Percentiles rank a stretch among this genome's conserved stretches.
Conservation (phyloP, 2,888 invertebrate species). For the Nebria brevicollis region DNA sequence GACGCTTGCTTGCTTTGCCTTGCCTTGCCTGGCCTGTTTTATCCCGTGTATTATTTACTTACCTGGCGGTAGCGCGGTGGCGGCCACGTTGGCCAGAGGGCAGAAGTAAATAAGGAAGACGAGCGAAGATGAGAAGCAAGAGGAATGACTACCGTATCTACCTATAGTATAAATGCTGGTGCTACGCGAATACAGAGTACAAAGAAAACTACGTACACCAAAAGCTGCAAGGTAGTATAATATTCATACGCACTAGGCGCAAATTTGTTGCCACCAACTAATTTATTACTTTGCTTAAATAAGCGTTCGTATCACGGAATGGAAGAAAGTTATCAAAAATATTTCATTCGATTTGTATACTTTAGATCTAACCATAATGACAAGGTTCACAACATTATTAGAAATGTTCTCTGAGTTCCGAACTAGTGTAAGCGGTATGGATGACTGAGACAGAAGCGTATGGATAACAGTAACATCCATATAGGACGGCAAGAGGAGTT, state of each 20-base stretch:
- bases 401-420: neutral
- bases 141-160: neutral
- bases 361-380: neutral
- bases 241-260: neutral
- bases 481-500: slow-evolving; percentile 6
- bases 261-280: neutral
- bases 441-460: neutral
- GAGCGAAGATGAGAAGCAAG: neutral
- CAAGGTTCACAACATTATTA: neutral
- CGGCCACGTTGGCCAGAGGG: slow-evolving; percentile 1
- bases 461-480: neutral
- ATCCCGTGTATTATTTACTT: slow-evolving; percentile 57
- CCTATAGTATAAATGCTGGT: neutral
- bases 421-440: neutral
- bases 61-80: slow-evolving; percentile 52
- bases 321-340: no score
- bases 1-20: slow-evolving; percentile 44
- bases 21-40: slow-evolving; percentile 52
- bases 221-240: neutral
- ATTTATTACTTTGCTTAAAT: neutral
- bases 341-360: no score
- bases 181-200: neutral
- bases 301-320: neutral
- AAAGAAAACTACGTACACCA: neutral
- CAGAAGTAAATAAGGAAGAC: neutral